Conservation (phyloP, 2,797 vertebrate genomes). For the Myripristis murdjan region DNA sequence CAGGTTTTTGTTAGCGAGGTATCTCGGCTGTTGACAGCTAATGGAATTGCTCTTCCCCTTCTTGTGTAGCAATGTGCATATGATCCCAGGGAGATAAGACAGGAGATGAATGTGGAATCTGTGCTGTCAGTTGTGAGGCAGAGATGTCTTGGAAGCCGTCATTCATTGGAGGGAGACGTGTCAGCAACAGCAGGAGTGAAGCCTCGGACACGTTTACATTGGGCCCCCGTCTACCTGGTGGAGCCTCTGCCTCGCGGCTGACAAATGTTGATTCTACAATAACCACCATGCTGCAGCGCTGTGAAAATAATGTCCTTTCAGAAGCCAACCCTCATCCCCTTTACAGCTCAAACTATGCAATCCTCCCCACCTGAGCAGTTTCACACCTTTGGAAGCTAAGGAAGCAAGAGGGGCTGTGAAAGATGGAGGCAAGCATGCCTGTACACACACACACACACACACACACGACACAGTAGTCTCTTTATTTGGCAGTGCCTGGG, state of each 20-base stretch:
- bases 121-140: constrained; percentile 78
- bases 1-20: constrained; percentile 74
- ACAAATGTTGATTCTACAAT: constrained; percentile 87
- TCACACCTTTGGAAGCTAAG: constrained; percentile 74
- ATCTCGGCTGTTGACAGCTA: constrained; percentile 77
- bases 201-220: constrained; percentile 65
- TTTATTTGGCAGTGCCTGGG: constrained; percentile 87
- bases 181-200: constrained; percentile 58
- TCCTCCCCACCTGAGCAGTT: constrained; percentile 67
- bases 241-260: constrained; percentile 72
- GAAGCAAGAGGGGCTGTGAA: constrained; percentile 15
- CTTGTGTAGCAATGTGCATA: constrained; percentile 48
- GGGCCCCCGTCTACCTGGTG: constrained; percentile 47
- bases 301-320: constrained; percentile 85
- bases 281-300: constrained; percentile 76
- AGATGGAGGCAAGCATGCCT: constrained; percentile 1
- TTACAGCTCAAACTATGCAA: constrained; percentile 75
- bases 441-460: constrained; percentile 44
- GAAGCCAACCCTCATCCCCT: constrained; percentile 76
- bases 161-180: constrained; percentile 73
- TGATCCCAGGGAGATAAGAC: constrained; percentile 72
- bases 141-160: constrained; percentile 74
- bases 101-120: constrained; percentile 78
- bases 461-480: constrained; percentile 73
- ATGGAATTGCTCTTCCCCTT: constrained; percentile 80